A percentile compares a stretch with the other conserved stretches of the same genome.
Conservation (phyloP, 1,140 invertebrate species). For the Pseudomyrmex flavicornis region DNA sequence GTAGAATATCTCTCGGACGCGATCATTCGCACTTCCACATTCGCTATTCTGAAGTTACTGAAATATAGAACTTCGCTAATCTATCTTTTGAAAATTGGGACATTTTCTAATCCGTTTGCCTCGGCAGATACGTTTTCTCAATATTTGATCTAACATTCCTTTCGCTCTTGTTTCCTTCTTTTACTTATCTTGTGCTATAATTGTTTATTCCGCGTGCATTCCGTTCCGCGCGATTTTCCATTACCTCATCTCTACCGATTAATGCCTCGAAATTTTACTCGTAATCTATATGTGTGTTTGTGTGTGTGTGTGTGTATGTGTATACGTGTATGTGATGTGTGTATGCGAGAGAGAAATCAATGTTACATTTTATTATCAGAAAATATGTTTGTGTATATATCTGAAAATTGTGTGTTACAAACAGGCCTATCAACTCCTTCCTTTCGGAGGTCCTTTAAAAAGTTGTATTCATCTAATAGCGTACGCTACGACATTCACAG, state of each 20-base stretch:
- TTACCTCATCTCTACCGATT: conserved; percentile 37
- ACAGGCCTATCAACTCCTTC: conserved; percentile 74
- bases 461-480: conserved; percentile 79
- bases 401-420: conserved; percentile 76
- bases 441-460: conserved; percentile 73
- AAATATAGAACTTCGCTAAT: conserved; percentile 66
- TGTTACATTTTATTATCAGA: conserved; percentile 69
- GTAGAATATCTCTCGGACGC: conserved; percentile 62
- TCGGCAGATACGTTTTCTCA: conserved; percentile 66
- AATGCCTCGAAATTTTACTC: conserved; percentile 17
- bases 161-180: conserved; percentile 35
- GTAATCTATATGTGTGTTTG: conserved; percentile 25
- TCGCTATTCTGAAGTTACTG: conserved; percentile 68
- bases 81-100: conserved; percentile 69
- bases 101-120: conserved; percentile 62
- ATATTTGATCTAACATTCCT: conserved; percentile 6
- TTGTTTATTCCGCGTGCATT: conserved; percentile 45
- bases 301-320: conserved; percentile 15
- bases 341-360: conserved; percentile 57
- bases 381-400: conserved; percentile 66
- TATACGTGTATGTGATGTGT: background rate
- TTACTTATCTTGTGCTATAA: conserved; percentile 63
- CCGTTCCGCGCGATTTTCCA: conserved; percentile 31
- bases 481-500: conserved; percentile 75
- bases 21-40: conserved; percentile 63